A percentile compares a stretch with the other conserved stretches of the same genome.
These are phyloP conservation scores for Cephalopterus ornatus DNA, from an alignment of 2,113 vertebrate species.

Conservation along the genomic window DNA sequence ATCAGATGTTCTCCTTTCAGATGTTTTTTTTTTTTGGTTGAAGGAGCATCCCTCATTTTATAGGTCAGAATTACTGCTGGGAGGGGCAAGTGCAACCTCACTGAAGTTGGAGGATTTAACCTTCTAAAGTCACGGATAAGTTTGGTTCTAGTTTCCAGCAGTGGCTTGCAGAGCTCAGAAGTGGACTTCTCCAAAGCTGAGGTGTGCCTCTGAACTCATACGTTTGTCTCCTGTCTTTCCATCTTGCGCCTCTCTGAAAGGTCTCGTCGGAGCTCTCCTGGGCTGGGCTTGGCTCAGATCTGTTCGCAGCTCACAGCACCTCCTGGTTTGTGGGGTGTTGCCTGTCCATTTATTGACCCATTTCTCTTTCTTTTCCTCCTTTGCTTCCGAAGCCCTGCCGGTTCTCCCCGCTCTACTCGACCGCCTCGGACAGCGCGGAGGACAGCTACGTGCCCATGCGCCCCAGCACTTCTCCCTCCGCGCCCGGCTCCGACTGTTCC, in stretches of 20 bases:
- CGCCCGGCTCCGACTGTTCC: conserved; percentile 42
- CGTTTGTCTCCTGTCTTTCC: accelerated
- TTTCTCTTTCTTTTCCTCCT: neutral
- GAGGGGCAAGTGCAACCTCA: neutral
- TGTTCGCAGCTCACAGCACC: neutral
- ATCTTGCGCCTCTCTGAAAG: neutral
- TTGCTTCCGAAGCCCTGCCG: conserved; percentile 67
- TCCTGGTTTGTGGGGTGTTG: neutral
- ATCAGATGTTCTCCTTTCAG: neutral
- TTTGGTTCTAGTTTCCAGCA: neutral
- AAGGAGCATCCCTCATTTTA: neutral
- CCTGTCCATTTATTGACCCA: accelerated
- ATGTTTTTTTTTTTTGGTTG: neutral
- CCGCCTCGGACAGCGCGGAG: conserved; percentile 50
- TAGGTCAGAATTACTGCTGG: neutral
- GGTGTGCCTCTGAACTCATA: accelerated
- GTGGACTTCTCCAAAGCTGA: neutral
- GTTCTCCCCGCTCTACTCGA: conserved; percentile 62
- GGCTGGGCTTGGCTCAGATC: neutral
- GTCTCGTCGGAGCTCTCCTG: neutral
- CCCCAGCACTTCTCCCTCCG: conserved; percentile 70
- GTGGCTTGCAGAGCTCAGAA: neutral
- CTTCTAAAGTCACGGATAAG: neutral
- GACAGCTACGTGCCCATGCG: conserved; percentile 91
- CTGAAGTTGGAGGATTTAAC: neutral